phyloP scores from a whole-genome alignment of 2,797 vertebrate species.

The Sebastiscus albofasciatus region DNA sequence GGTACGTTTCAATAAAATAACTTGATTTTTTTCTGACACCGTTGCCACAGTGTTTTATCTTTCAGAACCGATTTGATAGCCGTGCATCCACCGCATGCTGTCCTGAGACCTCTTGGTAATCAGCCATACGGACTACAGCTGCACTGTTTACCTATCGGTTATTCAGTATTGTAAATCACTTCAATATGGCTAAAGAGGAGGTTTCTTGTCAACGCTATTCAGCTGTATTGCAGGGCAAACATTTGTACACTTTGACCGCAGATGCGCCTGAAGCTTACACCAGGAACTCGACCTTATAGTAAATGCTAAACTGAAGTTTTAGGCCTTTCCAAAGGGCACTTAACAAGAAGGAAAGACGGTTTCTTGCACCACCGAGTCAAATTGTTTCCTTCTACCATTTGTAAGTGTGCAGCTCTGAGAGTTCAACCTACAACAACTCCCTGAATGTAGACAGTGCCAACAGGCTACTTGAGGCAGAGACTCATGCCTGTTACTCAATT shows the following conservation, averaged over 20 bases:
- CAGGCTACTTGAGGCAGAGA: slow-evolving; percentile 26
- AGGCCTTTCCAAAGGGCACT: not conserved
- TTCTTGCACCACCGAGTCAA: not conserved
- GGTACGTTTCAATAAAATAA: not conserved
- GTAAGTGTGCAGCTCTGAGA: not conserved
- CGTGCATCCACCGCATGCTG: not conserved
- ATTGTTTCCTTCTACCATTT: not conserved
- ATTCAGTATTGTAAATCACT: not conserved
- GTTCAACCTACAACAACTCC: not conserved
- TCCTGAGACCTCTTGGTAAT: not conserved
- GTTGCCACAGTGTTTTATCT: not conserved
- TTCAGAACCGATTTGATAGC: not conserved
- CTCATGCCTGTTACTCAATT: slow-evolving; percentile 35
- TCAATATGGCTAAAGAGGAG: not conserved
- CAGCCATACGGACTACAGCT: not conserved
- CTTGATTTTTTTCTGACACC: not conserved
- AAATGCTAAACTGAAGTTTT: not conserved
- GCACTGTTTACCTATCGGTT: not conserved
- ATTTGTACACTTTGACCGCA: not conserved
- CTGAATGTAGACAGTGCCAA: not conserved
- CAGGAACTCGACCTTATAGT: not conserved
- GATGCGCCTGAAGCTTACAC: not conserved
- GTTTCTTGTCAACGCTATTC: not conserved
- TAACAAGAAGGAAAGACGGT: not conserved
- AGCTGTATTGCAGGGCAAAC: not conserved